Base-by-base conservation (phyloP, 30 jellyfish, hydroid and myxozoan genomes). In the Nemopilema nomurai region DNA sequence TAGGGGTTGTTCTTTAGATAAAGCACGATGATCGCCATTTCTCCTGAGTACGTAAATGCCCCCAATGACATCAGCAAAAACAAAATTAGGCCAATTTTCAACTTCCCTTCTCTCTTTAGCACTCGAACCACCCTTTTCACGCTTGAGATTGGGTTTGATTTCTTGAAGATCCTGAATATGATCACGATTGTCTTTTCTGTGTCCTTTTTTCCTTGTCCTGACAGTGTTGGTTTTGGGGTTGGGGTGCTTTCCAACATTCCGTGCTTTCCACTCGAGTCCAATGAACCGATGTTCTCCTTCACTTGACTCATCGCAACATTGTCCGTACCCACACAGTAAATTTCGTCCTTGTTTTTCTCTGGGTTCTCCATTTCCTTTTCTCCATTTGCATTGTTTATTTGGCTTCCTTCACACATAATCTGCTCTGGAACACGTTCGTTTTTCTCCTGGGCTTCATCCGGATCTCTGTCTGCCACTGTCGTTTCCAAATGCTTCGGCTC, bases 1-100 rank as follows among this genome's bases (percentile, higher is more conserved):
- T 71, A 71, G 9, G 81, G 67, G 67, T 62, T 8, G 67, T 71
- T 71, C 29, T 71, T 71, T 8, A 71, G 66, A 25, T 8, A 71
- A 9, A 71, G 66, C 9, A 62, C 81, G 1, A 71, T 8, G 8
- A 71, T 62, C 6, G 81, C 41, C 81, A 71, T 71, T 30, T 71
- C 81, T 17, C 81, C 81, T 21, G 67, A 27, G 67, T 28, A 71
- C 3, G 31, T 25, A n/a, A 29, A 17, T 17, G 81, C 81, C 41
- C 67, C 23, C 1, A 71, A 71, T 27, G 26, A 20, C 81, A 71
- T 71, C 4, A 71, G 66, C 21, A 71, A 66, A 18, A 71, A 29
- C 26, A 71, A 62, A 1, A 66, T 25, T 31, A 71, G 65, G 23
- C 81, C 81, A 17, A 1, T 20, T 27, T 18, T 8, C 23, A 71